phyloP scores from a whole-genome alignment of 2,797 vertebrate species.

The Xyrichtys novacula region DNA sequence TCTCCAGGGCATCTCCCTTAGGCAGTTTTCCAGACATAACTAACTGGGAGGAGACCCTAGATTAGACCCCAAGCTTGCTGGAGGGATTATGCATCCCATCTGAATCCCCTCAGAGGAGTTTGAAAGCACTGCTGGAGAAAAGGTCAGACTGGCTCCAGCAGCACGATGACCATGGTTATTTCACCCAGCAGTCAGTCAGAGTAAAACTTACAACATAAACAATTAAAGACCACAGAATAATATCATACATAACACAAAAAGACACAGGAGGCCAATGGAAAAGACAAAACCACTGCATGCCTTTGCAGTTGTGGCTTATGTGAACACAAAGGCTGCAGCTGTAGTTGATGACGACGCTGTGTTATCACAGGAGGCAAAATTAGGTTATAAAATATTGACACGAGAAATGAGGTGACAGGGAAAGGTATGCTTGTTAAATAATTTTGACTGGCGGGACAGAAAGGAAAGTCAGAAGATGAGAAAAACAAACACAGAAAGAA shows the following conservation, averaged over 20 bases:
- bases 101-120: no score
- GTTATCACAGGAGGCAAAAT: neutral
- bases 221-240: no score
- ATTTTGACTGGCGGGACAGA: neutral
- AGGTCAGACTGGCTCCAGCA: no score
- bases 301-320: neutral
- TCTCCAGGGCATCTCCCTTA: no score
- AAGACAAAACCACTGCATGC: neutral
- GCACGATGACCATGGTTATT: no score
- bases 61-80: no score
- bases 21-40: no score
- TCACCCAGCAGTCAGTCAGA: no score
- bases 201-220: no score
- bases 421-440: neutral
- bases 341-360: neutral
- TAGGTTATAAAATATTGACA: conserved; percentile 8
- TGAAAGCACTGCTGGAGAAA: no score
- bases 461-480: neutral
- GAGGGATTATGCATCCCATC: no score
- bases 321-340: conserved; percentile 15
- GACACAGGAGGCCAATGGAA: neutral
- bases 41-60: no score
- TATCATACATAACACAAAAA: conserved; percentile 7
- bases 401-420: conserved; percentile 3
- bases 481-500: conserved; percentile 1